Evolutionary conservation across 2,113 vertebrate genomes (phyloP), one percentile per base, ranked within the genome.

Genomic region (Oreochromis aureus): DNA sequence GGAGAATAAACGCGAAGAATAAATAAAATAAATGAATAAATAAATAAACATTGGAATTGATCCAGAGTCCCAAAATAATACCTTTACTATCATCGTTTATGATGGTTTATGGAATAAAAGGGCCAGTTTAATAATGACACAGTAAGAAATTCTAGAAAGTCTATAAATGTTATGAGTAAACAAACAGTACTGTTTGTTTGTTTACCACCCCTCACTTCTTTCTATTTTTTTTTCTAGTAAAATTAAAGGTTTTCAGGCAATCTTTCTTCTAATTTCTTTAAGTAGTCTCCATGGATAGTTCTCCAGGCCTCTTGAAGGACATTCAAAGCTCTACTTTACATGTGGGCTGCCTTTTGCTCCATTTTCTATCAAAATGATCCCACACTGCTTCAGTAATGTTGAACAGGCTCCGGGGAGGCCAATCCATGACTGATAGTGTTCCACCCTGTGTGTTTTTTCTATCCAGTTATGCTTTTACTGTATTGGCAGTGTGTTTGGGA

Each of bases 1-100:
- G 73, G 7, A 78, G 3, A 53, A 53, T 78, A 19, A 51, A 78
- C 0, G 0, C 0, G 0, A 78, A 34, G 11, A 76, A 78, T 30
- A 48, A 48, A 30, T 9, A 18, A 48, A 46, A 73, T 27, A 24
- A 73, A 73, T 16, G 13, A 46, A 73, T 73, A 51, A 76, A 48
- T 73, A 51, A 76, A 48, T 30, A 48, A 76, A 48, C 16, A 48
- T 6, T 41, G 39, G 36, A 44, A 10, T 71, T 24, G 24, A 71
- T 34, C 4, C 34, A 69, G 11, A 41, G 11, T 41, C 34, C 34
- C 34, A 41, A 15, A 69, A 69, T 15, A 69, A 69, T 34, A 69
- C 1, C 7, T 66, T 22, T 69, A 69, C 0, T 39, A 13, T 36
- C 4, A 41, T 69, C 4, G 11, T 69, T 69, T 69, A 39, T 39